Evolutionary conservation across 2,888 invertebrate genomes (phyloP), one percentile per base, ranked within the genome.

Genomic region (Bursaphelenchus okinawaensis): DNA sequence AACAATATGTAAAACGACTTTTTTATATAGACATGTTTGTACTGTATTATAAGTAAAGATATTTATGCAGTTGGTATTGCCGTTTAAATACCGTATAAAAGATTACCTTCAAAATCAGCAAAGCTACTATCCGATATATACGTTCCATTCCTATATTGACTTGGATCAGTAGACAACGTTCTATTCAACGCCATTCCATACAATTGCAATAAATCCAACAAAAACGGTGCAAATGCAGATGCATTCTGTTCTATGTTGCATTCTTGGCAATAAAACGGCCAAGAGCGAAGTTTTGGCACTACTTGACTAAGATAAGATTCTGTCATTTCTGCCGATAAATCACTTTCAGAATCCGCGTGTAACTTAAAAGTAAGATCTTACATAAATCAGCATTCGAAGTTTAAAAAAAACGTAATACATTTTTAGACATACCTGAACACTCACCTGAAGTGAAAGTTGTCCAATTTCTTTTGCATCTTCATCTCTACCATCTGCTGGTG

Each of bases 201-300:
- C 12, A 76, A 55, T 56, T 77, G 78, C 52, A 78, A 70, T n/a
- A 69, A 66, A 56, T 78, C 78, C 54, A 75, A 70, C 0, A 78
- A 64, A 51, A 69, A 71, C 16, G 75, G 63, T 16, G 60, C 51
- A 27, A 27, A 28, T 4, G n/a, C 52, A 52, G 55, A 29, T 23
- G 67, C 67, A 23, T 63, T 40, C 24, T 24, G 26, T 20, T 51
- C 50, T 20, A 51, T 57, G 51, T 74, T 50, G 27, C 73, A 69
- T 23, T 28, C 55, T n/a, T 66, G 31, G 55, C 69, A 69, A 55
- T 73, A 69, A 72, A 69, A 74, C 3, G 69, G 73, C 68, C 73
- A 69, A 7, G 20, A 40, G 4, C 26, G 9, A 22, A 71, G 66
- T 67, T 51, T 23, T 19, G 24, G 24, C 19, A 72, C 26, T 16